Base-by-base conservation (phyloP, 2,888 invertebrate species). In the Leptopilina myrica region DNA sequence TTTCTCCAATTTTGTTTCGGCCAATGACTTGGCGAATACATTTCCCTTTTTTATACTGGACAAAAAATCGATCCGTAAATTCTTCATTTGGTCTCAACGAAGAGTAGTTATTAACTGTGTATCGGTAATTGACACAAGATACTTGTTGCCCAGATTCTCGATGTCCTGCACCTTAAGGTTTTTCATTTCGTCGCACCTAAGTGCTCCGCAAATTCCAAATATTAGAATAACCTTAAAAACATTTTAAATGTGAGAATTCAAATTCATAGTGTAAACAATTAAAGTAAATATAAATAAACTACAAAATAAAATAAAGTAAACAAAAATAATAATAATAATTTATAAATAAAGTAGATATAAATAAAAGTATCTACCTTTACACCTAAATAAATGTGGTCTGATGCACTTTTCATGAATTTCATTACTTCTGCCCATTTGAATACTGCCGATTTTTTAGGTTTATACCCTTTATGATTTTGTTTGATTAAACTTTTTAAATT, bases 131-230 rank as follows among this genome's bases (percentile, higher is more conserved):
- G 7, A 9, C 56, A 56, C 78, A 49, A 79, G 75, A 64, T 77
- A 78, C 76, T 78, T 81, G n/a, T 73, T 59, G 53, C 65, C 81
- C 20, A 79, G 66, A 53, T 82, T 79, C 79, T 80, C 76, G 12
- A 82, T 76, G 73, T 78, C 77, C 33, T 78, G 14, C 53, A 82
- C 80, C 75, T 77, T 64, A 12, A 82, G 67, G 64, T 78, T 78
- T 49, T 64, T 40, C 66, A 80, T 62, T 65, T 80, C 79, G 59
- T 80, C 80, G 64, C 79, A 80, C 43, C 77, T 49, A 53, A 80
- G 67, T 77, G 77, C 79, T 15, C 78, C 80, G 76, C 81, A 76
- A 78, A 82, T 80, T 26, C 80, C 80, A 56, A 80, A 79, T 26
- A 79, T 76, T 46, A 80, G 69, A 65, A 82, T 77, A 79, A 80